Evolutionary conservation across 2,888 invertebrate species (phyloP).

Genomic region (Geophilus truncorum): DNA sequence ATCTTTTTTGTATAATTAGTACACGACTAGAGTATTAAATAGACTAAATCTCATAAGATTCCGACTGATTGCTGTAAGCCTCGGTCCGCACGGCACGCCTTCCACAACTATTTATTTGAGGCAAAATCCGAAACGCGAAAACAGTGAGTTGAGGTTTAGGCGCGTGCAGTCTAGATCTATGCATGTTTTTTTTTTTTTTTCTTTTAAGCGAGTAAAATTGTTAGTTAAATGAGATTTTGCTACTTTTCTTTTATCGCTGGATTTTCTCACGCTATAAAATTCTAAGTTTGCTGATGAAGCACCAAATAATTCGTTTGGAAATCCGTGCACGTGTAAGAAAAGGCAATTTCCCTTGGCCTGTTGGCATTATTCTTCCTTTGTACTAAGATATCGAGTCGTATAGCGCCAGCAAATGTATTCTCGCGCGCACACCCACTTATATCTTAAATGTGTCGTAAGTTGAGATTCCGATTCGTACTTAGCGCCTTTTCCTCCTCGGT

Average conservation of each 20-base stretch:
- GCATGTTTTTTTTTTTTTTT: background rate
- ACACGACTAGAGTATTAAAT: background rate
- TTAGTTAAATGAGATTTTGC: constrained; percentile 17
- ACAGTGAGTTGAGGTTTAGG: background rate
- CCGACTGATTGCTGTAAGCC: background rate
- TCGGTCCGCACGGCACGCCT: too few relatives aligned
- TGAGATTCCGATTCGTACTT: background rate
- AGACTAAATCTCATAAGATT: background rate
- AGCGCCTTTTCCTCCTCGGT: background rate
- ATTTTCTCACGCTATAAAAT: constrained; percentile 18
- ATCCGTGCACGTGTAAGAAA: background rate
- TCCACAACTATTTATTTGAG: background rate
- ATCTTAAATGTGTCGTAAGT: background rate
- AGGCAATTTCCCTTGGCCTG: constrained; percentile 27
- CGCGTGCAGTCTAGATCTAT: too few relatives aligned
- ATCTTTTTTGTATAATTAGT: background rate
- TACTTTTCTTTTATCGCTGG: constrained; percentile 6
- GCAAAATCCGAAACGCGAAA: background rate
- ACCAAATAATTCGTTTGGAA: constrained; percentile 19
- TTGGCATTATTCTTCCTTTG: constrained; percentile 18
- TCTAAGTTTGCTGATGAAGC: constrained; percentile 24
- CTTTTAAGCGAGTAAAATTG: constrained; percentile 2
- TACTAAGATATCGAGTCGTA: constrained; percentile 6
- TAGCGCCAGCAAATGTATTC: background rate
- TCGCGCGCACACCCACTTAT: background rate